A percentile compares a stretch with the other conserved stretches of the same genome.
phyloP scores from a whole-genome alignment of 1,140 invertebrate species.

The Leucophenga varia region DNA sequence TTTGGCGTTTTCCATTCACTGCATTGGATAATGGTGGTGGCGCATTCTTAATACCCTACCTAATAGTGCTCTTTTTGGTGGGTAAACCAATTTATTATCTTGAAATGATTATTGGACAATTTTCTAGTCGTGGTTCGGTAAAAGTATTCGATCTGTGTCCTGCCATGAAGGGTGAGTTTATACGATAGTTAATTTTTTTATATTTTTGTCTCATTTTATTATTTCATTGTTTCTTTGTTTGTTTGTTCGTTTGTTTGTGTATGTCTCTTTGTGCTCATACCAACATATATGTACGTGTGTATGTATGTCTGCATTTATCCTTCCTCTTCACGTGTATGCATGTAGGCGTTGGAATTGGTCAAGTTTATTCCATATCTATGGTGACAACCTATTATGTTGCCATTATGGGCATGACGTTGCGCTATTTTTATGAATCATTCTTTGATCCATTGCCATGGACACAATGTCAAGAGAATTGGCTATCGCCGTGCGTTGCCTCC shows the following conservation, averaged over 20 bases:
- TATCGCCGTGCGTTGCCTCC: constrained; percentile 55
- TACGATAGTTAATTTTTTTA: not conserved
- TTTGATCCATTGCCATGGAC: constrained; percentile 67
- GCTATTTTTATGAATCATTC: constrained; percentile 69
- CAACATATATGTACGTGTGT: not conserved
- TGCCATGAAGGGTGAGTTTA: constrained; percentile 62
- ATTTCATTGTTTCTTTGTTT: no score
- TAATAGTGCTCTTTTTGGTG: constrained; percentile 74
- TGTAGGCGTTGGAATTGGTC: constrained; percentile 76
- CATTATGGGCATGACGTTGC: constrained; percentile 70
- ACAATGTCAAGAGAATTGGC: constrained; percentile 66
- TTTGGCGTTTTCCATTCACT: constrained; percentile 81
- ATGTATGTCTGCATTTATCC: no score
- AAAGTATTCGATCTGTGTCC: constrained; percentile 62
- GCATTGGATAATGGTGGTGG: constrained; percentile 80
- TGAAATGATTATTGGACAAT: constrained; percentile 77
- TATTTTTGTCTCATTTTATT: no score
- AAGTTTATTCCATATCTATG: constrained; percentile 69
- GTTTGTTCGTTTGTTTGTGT: no score
- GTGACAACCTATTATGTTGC: constrained; percentile 75
- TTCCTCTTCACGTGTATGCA: no score
- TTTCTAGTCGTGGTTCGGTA: constrained; percentile 67
- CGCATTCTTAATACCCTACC: constrained; percentile 77
- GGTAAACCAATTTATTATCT: constrained; percentile 85
- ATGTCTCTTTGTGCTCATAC: no score